phyloP scores from a whole-genome alignment of 2,888 invertebrate genomes.

The Himalopsyche japonica region DNA sequence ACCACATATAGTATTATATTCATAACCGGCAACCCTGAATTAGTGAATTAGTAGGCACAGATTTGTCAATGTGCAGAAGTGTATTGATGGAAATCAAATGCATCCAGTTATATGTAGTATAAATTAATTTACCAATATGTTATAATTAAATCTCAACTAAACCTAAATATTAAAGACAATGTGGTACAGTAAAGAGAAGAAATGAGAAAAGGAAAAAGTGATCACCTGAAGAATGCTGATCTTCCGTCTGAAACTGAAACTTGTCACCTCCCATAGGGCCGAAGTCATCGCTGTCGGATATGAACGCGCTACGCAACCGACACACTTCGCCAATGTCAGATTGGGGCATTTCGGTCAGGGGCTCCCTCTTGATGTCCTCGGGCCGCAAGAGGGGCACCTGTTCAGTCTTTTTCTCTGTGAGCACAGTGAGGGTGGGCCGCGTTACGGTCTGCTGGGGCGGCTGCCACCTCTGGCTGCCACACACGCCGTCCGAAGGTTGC shows the following conservation, averaged over 20 bases:
- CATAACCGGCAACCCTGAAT: too few relatives aligned
- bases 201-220: not conserved
- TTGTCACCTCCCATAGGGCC: slow-evolving; percentile 72
- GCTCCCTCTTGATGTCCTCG: slow-evolving; percentile 51
- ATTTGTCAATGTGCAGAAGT: too few relatives aligned
- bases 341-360: slow-evolving; percentile 41
- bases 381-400: not conserved
- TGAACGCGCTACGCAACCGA: slow-evolving; percentile 68
- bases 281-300: slow-evolving; percentile 77
- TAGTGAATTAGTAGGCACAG: too few relatives aligned
- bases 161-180: too few relatives aligned
- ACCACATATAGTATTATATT: too few relatives aligned
- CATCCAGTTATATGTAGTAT: too few relatives aligned
- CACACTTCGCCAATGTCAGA: slow-evolving; percentile 46
- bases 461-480: slow-evolving; percentile 10
- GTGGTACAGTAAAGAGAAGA: not conserved
- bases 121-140: too few relatives aligned
- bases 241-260: slow-evolving; percentile 73
- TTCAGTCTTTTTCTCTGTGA: slow-evolving; percentile 30
- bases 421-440: slow-evolving; percentile 17
- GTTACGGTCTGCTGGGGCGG: slow-evolving; percentile 22
- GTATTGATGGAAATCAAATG: too few relatives aligned
- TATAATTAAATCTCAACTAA: too few relatives aligned
- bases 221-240: slow-evolving; percentile 61
- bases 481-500: slow-evolving; percentile 8